A percentile compares a stretch with the other conserved stretches of the same genome.
Evolutionary conservation across 2,797 vertebrate genomes (phyloP).

Genomic region (Otus scops): DNA sequence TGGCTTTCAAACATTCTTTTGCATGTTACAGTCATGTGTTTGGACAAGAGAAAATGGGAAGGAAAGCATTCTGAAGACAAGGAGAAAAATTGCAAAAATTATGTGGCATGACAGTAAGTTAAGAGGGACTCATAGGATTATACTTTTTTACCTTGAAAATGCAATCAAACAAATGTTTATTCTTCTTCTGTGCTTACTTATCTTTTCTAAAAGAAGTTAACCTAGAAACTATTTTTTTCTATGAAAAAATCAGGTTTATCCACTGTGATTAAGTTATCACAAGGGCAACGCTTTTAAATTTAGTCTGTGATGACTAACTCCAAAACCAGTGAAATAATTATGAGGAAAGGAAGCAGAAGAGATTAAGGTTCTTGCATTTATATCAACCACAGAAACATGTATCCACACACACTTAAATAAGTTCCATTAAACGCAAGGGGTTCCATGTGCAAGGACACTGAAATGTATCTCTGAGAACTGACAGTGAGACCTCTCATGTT

Average conservation of each 20-base stretch:
- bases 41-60: neutral
- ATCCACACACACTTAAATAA: neutral
- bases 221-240: neutral
- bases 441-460: neutral
- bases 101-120: rapidly evolving
- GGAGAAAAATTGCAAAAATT: neutral
- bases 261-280: neutral
- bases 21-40: neutral
- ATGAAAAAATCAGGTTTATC: neutral
- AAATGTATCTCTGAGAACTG: neutral
- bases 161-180: neutral
- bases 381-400: neutral
- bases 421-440: neutral
- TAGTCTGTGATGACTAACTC: neutral
- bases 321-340: neutral
- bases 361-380: neutral
- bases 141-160: neutral
- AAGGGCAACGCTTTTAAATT: neutral
- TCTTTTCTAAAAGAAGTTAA: neutral
- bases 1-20: neutral
- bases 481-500: neutral
- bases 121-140: neutral
- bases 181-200: neutral
- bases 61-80: neutral
- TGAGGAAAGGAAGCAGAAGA: neutral